phyloP scores from a whole-genome alignment of 2,797 vertebrate species.

The Buphagus erythrorhynchus region DNA sequence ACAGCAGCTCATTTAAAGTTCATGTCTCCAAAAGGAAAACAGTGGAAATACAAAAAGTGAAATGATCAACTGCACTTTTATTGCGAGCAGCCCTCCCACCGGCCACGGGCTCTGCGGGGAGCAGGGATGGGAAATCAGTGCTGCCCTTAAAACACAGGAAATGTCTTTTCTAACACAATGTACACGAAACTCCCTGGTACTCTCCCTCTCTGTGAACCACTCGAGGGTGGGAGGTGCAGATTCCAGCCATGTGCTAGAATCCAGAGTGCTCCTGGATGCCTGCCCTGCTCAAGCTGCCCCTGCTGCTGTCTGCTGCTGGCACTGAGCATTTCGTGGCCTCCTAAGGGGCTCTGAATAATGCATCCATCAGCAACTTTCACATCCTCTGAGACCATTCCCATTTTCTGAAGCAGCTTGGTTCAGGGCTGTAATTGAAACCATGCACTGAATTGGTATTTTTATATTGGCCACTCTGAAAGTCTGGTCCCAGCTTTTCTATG shows the following conservation, averaged over 20 bases:
- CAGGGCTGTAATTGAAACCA: neutral
- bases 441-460: neutral
- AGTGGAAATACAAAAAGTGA: neutral
- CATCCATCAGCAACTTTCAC: neutral
- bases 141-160: constrained; percentile 4
- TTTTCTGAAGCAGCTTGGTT: neutral
- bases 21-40: constrained; percentile 22
- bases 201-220: neutral
- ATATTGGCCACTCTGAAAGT: neutral
- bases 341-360: neutral
- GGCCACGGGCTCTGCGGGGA: neutral
- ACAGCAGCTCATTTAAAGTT: constrained; percentile 60
- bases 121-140: constrained; percentile 1
- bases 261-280: neutral
- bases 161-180: neutral
- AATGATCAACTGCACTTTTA: constrained; percentile 29
- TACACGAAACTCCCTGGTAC: neutral
- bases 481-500: neutral
- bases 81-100: neutral
- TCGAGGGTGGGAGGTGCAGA: neutral
- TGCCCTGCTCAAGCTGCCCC: neutral
- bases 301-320: neutral
- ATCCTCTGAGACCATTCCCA: neutral
- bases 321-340: neutral
- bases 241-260: neutral